phyloP scores from a whole-genome alignment of 2,113 vertebrate genomes.

The Apeltes quadracus region DNA sequence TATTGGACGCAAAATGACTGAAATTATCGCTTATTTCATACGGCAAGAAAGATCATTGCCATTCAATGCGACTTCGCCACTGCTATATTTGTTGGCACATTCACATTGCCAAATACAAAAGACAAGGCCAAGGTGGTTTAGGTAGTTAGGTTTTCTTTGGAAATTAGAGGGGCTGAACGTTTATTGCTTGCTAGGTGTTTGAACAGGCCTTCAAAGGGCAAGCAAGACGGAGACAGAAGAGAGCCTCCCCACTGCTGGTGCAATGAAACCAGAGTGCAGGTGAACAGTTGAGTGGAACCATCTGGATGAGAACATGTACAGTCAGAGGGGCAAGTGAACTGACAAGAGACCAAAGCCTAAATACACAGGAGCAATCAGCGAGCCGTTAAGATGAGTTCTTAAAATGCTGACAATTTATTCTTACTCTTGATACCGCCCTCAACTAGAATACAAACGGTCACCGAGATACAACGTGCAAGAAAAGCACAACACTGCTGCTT shows the following conservation, averaged over 20 bases:
- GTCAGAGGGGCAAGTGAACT: background rate
- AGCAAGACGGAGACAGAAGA: background rate
- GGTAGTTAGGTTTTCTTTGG: background rate
- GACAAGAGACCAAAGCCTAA: constrained; percentile 2
- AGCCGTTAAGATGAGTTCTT: background rate
- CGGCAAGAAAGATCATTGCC: background rate
- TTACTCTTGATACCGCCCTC: background rate
- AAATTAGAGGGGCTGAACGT: background rate
- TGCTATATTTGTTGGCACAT: background rate
- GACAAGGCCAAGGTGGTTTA: background rate
- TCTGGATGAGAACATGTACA: background rate
- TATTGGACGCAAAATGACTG: background rate
- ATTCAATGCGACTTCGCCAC: background rate
- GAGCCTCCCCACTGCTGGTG: too few species aligned
- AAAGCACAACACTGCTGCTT: background rate
- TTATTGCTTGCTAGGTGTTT: background rate
- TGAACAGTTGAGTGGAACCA: background rate
- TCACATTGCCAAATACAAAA: background rate
- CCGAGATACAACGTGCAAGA: background rate
- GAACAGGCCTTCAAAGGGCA: too few species aligned
- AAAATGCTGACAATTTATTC: background rate
- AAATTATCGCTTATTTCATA: background rate
- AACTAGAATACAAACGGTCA: background rate
- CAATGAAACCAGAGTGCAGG: background rate
- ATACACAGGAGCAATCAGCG: constrained; percentile 10